These are phyloP conservation scores for Erebia aethiops DNA, from an alignment of 2,888 invertebrate species.

Conservation along the genomic window DNA sequence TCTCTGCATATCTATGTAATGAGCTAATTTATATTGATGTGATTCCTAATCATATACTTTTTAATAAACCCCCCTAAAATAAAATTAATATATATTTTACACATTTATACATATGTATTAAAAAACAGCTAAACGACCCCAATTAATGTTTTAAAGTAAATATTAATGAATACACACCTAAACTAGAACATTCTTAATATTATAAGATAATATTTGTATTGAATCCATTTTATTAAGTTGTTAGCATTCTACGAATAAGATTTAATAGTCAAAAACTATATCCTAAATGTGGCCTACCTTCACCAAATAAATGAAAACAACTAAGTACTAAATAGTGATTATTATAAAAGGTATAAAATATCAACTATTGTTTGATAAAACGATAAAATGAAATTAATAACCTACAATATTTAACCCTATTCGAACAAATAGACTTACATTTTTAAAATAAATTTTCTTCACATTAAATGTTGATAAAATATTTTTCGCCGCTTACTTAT, in stretches of 20 bases:
- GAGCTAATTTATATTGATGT: slow-evolving; percentile 49
- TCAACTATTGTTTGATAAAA: slow-evolving; percentile 31
- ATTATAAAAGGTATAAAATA: slow-evolving; percentile 22
- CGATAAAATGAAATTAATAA: slow-evolving; percentile 25
- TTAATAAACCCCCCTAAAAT: slow-evolving; percentile 37
- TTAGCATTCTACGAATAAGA: slow-evolving; percentile 35
- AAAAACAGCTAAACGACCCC: slow-evolving; percentile 33
- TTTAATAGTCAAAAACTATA: slow-evolving; percentile 31
- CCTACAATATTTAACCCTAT: slow-evolving; percentile 23
- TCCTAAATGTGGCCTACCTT: slow-evolving; percentile 57
- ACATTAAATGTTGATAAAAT: slow-evolving; percentile 20
- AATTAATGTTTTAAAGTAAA: slow-evolving; percentile 29
- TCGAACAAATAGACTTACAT: slow-evolving; percentile 33
- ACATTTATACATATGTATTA: slow-evolving; percentile 37
- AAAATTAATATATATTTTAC: slow-evolving; percentile 59
- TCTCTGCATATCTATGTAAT: slow-evolving; percentile 63
- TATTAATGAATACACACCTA: slow-evolving; percentile 40
- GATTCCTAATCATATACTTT: slow-evolving; percentile 35
- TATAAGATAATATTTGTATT: slow-evolving; percentile 42
- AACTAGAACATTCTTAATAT: slow-evolving; percentile 35
- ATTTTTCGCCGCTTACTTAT: neutral
- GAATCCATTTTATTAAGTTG: slow-evolving; percentile 41
- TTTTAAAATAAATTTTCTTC: slow-evolving; percentile 38
- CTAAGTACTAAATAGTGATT: slow-evolving; percentile 33
- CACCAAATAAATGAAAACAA: slow-evolving; percentile 54